Base-by-base conservation (phyloP, 2,113 vertebrate species). In the Caretta caretta region DNA sequence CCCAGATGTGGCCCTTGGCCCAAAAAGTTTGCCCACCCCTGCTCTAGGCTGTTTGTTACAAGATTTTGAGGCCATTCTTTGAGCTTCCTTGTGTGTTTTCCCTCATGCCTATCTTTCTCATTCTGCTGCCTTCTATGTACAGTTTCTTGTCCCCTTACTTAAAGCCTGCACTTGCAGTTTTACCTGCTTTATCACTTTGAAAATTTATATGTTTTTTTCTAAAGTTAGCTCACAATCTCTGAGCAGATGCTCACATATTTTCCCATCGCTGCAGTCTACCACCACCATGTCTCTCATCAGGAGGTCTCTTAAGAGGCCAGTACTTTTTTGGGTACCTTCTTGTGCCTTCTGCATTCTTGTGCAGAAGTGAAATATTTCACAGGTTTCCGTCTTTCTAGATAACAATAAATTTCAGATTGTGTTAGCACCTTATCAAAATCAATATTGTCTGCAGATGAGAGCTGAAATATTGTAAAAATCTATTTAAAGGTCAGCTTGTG, bases 361-460 rank as follows among this genome's bases (percentile, higher is more conserved):
- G 24, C 56, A 69, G 87, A 93, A 87, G 17, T 22, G 93, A 87
- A 94, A 92, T 31, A 1, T 59, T 92, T 35, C 14, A 13, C 4
- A 1, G 59, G 49, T 75, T 42, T 57, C 2, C 3, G 57, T 88
- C 48, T 53, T 87, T 48, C 87, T 50, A 53, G 10, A 46, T 4
- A 69, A 7, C 51, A 79, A 75, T 31, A 81, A 35, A 81, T 90
- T 93, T 84, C 8, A 75, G 90, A 93, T 75, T 90, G 90, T 81
- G 80, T 92, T 96, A 93, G 90, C 95, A 48, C 89, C 96, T 38
- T 76, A 76, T 8, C 42, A 76, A 48, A 76, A 76, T 48, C 42
- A 76, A 42, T 48, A 48, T 5, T 76, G 97, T 86, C 94, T 97
- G 76, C 94, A 97, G 95, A 75, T 86, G 19, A n/a, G 94, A 95